Evolutionary conservation across 1,140 invertebrate genomes (phyloP).

Genomic region (Dendroctonus valens): DNA sequence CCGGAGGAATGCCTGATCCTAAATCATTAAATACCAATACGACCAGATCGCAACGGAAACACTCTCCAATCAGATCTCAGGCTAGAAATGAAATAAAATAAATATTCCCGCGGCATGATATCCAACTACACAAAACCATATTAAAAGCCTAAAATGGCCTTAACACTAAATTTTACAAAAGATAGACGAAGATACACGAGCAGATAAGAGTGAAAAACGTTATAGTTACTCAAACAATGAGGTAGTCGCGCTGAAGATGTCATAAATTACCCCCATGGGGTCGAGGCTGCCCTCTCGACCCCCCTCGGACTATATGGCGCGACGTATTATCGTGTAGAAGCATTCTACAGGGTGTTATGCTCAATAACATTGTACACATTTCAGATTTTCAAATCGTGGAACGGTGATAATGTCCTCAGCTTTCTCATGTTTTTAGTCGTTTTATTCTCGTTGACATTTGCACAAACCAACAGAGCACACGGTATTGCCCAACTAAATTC

Average conservation of each 20-base stretch:
- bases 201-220: slow-evolving; percentile 49
- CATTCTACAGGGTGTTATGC: slow-evolving; percentile 13
- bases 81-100: no score
- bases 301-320: slow-evolving; percentile 37
- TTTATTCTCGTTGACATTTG: no score
- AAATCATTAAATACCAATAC: neutral
- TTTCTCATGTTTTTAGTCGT: no score
- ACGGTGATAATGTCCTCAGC: neutral
- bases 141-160: slow-evolving; percentile 26
- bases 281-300: slow-evolving; percentile 34
- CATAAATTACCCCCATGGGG: slow-evolving; percentile 46
- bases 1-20: no score
- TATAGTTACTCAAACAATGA: slow-evolving; percentile 51
- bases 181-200: slow-evolving; percentile 48
- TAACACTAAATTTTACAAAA: slow-evolving; percentile 49
- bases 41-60: neutral
- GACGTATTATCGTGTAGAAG: slow-evolving; percentile 10
- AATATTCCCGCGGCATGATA: no score
- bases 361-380: slow-evolving; percentile 5
- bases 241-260: slow-evolving; percentile 46
- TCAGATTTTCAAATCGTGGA: slow-evolving; percentile 24
- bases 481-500: no score
- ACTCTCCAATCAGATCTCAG: no score
- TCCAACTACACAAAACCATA: no score
- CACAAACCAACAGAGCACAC: no score